Base-by-base conservation (phyloP, 2,888 invertebrate genomes). In the Sminthurinus aureus region DNA sequence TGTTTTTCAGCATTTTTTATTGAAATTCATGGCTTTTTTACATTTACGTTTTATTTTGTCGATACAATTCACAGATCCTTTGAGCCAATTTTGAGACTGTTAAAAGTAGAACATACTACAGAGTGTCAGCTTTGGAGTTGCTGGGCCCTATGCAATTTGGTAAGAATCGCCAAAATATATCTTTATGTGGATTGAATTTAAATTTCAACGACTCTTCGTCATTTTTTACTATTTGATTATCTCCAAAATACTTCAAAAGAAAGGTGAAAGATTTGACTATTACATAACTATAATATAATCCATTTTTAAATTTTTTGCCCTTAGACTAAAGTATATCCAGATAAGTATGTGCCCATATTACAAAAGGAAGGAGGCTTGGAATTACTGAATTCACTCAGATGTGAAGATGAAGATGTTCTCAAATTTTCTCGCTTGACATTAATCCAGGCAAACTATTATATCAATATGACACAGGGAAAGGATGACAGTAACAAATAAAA, bases 61-160 rank as follows among this genome's bases (percentile, higher is more conserved):
- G n/a, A n/a, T n/a, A n/a, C n/a, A n/a, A n/a, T 67, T 89, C 88
- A 9, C 88, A 91, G 98, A 86, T 96, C 96, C 52, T 98, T 99
- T 91, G 95, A 96, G 90, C 99, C 99, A 0, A 97, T 99, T 85
- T 92, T 99, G 38, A 93, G 95, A 86, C 92, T 99, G 85, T 93
- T 98, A 75, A 92, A 93, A 85, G 94, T 95, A 82, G 94, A 94
- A 89, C 96, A 97, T 90, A 97, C 97, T 0, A 95, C 96, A 0
- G 94, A 96, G 90, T 97, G 97, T 90, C 97, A 97, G 90, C 95
- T 96, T 90, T 98, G 98, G 98, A 98, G 98, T 2, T 95, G 96
- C 11, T 99, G 98, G 98, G 98, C 98, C 0, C 92, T 99, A 84
- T 98, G 98, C 78, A 99, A 99, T 91, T 93, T 99, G 85, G 99